Base-by-base conservation (phyloP, 2,888 invertebrate genomes). In the Hartigia nigra region DNA sequence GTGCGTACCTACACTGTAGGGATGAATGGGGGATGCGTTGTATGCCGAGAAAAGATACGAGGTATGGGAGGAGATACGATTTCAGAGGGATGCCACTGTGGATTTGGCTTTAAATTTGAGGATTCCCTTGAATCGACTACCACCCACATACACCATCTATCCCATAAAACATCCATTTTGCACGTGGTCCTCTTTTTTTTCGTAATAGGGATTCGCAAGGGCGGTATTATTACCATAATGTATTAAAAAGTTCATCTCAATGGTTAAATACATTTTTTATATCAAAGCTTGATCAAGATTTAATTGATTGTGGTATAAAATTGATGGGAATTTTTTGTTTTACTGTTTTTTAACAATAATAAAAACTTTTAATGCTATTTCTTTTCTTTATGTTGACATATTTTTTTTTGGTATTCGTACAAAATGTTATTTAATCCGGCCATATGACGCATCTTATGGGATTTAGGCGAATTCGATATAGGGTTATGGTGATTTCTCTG, bases 51-150 rank as follows among this genome's bases (percentile, higher is more conserved):
- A 32, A 32, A 72, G 72, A 34, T 31, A 70, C 70, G 32, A 70
- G 31, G 32, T 31, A 31, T 12, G 70, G 70, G 14, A 12, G 35
- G 36, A 35, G 32, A 34, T 36, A 31, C 75, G 75, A 37, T 36
- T 34, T 34, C n/a, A 75, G 36, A n/a, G 75, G 75, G 75, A 75
- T 31, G 72, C 34, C 72, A 34, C 72, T 31, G 72, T 32, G 31
- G 37, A 34, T 37, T 37, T 81, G 74, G 76, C 79, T 83, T 82
- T 79, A 82, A 84, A 85, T 84, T 85, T 85, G 80, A 76, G 80
- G 78, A 75, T 77, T 72, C 32, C 32, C 72, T 31, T 31, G 72
- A 31, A 72, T 72, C 32, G 31, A 72, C 72, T 72, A 34, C 55
- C 55, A 23, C 55, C 23, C 23, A 9, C 23, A 23, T 23, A 55